Conservation (phyloP, 1,140 invertebrate species). For the Drosophila subobscura region DNA sequence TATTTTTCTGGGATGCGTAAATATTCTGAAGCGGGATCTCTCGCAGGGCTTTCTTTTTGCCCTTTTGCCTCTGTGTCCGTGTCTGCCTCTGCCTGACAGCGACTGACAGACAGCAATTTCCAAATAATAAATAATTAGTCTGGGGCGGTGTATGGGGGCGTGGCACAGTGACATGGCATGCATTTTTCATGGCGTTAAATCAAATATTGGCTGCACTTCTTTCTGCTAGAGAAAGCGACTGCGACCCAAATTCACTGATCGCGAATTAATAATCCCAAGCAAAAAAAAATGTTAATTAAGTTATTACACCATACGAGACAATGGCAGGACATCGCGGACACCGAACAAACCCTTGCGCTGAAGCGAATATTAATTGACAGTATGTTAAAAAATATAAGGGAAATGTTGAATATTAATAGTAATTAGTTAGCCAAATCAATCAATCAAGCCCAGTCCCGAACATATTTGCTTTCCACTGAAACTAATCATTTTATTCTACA, state of each 20-base stretch:
- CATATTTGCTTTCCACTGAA: too few species aligned
- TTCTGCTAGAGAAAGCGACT: conserved; percentile 61
- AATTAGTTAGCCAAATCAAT: too few species aligned
- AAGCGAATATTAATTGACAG: too few species aligned
- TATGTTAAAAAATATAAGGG: too few species aligned
- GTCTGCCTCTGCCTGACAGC: conserved; percentile 56
- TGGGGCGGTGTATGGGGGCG: conserved; percentile 52
- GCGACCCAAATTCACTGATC: conserved; percentile 53
- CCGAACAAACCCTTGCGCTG: too few species aligned
- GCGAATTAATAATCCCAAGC: conserved; percentile 28
- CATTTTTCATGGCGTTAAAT: conserved; percentile 73
- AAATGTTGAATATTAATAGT: too few species aligned
- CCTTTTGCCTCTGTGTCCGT: neutral
- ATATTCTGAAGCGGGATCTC: conserved; percentile 71
- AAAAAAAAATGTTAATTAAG: conserved; percentile 32
- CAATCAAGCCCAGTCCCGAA: too few species aligned
- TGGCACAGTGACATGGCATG: conserved; percentile 66
- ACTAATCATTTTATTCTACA: too few species aligned
- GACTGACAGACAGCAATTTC: conserved; percentile 81
- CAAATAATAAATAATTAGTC: conserved; percentile 82
- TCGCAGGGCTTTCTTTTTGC: conserved; percentile 46
- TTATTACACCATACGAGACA: conserved; percentile 20
- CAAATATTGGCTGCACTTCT: conserved; percentile 62
- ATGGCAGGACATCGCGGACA: neutral
- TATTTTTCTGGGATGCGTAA: conserved; percentile 69